phyloP scores from a whole-genome alignment of 2,797 vertebrate species.

The Phrynocephalus guinanensis region DNA sequence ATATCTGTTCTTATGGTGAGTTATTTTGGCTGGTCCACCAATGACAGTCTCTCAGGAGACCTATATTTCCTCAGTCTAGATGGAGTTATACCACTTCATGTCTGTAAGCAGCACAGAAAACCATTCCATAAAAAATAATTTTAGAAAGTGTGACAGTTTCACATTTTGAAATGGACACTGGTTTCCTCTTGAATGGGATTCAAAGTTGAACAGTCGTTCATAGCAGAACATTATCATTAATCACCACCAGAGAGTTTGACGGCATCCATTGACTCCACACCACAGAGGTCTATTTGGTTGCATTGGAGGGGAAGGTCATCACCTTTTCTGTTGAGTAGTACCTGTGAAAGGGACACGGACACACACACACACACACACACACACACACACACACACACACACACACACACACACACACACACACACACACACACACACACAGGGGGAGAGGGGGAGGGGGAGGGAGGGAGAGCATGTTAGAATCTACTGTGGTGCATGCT shows the following conservation, averaged over 20 bases:
- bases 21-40: neutral
- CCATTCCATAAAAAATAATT: neutral
- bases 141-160: accelerated
- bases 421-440: no score
- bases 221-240: neutral
- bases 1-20: neutral
- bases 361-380: no score
- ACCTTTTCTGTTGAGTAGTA: no score
- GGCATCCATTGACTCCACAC: neutral
- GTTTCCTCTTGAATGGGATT: slow-evolving; percentile 16
- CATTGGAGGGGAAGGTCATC: neutral
- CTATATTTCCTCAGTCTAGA: neutral
- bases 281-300: neutral
- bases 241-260: neutral
- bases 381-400: no score
- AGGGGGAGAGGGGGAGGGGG: no score
- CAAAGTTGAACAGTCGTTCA: neutral
- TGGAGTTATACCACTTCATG: neutral
- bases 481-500: no score
- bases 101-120: slow-evolving; percentile 12
- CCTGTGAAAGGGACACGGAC: neutral
- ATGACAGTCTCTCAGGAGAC: slow-evolving; percentile 17
- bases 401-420: no score
- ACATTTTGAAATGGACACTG: neutral
- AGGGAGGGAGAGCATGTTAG: no score